Evolutionary conservation across 2,888 invertebrate genomes (phyloP).

Genomic region (Andrena praecox): DNA sequence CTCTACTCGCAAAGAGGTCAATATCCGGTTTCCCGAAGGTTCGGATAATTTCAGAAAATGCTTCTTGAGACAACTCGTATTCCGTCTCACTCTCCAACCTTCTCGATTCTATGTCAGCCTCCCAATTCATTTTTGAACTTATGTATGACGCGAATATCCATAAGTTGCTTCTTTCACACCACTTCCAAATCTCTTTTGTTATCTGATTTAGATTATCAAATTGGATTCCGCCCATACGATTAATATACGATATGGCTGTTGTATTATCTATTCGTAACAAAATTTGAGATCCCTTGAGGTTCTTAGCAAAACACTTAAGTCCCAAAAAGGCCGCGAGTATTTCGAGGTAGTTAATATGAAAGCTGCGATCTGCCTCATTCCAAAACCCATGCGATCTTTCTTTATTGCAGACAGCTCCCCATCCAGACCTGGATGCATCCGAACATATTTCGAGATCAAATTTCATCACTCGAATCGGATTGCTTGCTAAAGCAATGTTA

Average conservation of each 20-base stretch:
- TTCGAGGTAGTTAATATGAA: conserved; percentile 32
- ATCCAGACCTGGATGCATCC: conserved; percentile 28
- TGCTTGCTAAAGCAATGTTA: not conserved
- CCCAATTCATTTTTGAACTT: conserved; percentile 4
- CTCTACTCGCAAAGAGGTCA: conserved; percentile 28
- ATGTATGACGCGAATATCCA: conserved; percentile 32
- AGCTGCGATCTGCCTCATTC: conserved; percentile 5
- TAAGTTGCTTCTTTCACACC: conserved; percentile 18
- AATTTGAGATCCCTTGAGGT: conserved; percentile 9
- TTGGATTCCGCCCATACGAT: conserved; percentile 3
- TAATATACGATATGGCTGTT: conserved; percentile 26
- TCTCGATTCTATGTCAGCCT: conserved; percentile 30
- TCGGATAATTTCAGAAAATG: not conserved
- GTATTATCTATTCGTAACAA: conserved; percentile 33
- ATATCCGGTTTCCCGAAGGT: conserved; percentile 11
- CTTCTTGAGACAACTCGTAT: not conserved
- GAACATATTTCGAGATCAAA: conserved; percentile 19
- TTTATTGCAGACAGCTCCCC: conserved; percentile 6
- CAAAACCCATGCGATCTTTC: conserved; percentile 11
- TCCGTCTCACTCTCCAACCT: not conserved
- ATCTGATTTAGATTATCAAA: conserved; percentile 1
- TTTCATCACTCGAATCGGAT: conserved; percentile 1
- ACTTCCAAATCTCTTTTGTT: conserved; percentile 27
- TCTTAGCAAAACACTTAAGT: conserved; percentile 21
- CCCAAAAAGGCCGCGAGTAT: conserved; percentile 19